Evolutionary conservation across 1,140 invertebrate species (phyloP).

Genomic region (Lepidurus packardi): DNA sequence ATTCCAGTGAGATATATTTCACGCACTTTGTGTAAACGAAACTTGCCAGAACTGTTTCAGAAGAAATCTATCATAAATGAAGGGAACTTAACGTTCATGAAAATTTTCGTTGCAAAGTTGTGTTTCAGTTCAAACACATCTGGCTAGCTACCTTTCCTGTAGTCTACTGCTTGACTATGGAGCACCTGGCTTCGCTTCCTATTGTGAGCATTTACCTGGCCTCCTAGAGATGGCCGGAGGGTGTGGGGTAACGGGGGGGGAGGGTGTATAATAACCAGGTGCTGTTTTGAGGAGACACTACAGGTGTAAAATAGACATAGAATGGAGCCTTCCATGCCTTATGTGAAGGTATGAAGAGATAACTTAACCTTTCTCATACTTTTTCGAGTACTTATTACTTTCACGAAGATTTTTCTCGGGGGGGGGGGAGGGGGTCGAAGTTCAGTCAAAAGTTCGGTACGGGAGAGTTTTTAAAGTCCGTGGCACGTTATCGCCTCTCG

Average conservation of each 20-base stretch:
- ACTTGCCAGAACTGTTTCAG: no score
- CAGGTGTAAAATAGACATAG: conserved; percentile 1
- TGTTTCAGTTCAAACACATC: background rate
- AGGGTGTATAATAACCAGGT: background rate
- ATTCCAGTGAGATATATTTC: no score
- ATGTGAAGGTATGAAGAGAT: background rate
- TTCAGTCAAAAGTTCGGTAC: no score
- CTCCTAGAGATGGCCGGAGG: background rate
- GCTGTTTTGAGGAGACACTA: background rate
- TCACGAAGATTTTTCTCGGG: no score
- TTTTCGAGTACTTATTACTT: no score
- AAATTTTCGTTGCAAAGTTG: no score
- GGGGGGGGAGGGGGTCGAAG: no score
- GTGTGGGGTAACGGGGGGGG: background rate
- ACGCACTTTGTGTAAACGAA: no score
- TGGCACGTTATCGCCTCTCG: no score
- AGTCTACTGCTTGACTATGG: background rate
- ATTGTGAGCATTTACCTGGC: conserved; percentile 14
- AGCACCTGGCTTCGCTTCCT: background rate
- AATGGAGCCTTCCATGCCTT: background rate
- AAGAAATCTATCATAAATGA: no score
- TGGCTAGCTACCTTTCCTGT: background rate
- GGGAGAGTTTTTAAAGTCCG: no score
- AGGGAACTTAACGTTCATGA: no score
- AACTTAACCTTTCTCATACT: background rate